Conservation (phyloP, 2,797 vertebrate species). For the Siniperca scherzeri region DNA sequence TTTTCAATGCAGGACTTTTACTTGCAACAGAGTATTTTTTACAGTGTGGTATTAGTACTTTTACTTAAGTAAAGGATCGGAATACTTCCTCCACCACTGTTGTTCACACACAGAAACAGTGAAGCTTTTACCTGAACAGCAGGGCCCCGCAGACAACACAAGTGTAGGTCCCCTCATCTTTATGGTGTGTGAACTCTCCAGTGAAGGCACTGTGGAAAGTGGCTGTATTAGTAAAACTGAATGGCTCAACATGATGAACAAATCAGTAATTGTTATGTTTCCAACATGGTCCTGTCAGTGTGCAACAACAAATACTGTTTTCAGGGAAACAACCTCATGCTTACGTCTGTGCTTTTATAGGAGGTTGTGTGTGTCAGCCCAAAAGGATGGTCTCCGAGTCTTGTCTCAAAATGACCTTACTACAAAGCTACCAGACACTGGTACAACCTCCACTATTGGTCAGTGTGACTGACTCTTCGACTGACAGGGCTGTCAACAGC, state of each 20-base stretch:
- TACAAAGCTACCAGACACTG: too few relatives aligned
- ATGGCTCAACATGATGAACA: constrained; percentile 81
- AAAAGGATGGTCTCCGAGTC: too few relatives aligned
- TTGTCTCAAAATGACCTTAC: too few relatives aligned
- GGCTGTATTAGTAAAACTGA: constrained; percentile 56
- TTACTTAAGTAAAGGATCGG: too few relatives aligned
- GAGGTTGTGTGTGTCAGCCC: background rate
- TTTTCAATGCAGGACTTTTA: too few relatives aligned
- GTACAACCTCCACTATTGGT: too few relatives aligned
- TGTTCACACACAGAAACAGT: background rate
- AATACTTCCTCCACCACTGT: too few relatives aligned
- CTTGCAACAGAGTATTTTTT: too few relatives aligned
- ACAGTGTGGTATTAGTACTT: too few relatives aligned
- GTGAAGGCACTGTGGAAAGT: constrained; percentile 90
- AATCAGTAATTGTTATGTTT: background rate
- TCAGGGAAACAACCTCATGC: background rate
- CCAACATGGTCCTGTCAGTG: background rate
- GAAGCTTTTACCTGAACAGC: constrained; percentile 90
- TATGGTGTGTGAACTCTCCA: constrained; percentile 90
- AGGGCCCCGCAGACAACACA: constrained; percentile 93
- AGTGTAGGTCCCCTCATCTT: constrained; percentile 91
- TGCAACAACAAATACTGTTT: background rate
- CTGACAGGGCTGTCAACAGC: too few relatives aligned
- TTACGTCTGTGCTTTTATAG: background rate
- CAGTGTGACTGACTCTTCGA: too few relatives aligned